Conservation (phyloP, 2,113 vertebrate species). For the Pseudonaja textilis region DNA sequence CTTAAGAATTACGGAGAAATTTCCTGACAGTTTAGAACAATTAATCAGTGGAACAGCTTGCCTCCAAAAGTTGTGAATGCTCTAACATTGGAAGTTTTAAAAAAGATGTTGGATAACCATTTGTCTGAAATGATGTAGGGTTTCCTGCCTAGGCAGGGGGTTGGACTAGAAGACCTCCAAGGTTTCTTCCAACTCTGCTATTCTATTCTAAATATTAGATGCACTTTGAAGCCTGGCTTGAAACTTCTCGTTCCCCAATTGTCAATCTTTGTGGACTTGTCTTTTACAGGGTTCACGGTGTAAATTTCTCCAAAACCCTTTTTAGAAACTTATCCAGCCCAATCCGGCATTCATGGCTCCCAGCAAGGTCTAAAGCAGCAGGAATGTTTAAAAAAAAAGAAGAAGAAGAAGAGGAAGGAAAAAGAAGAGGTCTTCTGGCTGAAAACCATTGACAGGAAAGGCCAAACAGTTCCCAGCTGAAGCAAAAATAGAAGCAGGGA, state of each 20-base stretch:
- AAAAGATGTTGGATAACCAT: too few species aligned
- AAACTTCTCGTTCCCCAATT: not conserved
- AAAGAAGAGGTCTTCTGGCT: not conserved
- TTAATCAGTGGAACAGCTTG: too few species aligned
- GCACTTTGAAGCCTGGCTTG: not conserved
- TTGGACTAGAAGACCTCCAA: too few species aligned
- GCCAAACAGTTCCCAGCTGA: not conserved
- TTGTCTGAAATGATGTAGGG: too few species aligned
- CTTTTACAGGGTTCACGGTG: not conserved
- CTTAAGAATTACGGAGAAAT: too few species aligned
- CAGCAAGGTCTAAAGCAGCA: not conserved
- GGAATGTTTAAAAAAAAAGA: rapidly evolving
- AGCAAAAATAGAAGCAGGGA: not conserved
- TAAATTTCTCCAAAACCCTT: not conserved
- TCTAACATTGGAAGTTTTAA: too few species aligned
- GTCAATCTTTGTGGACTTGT: not conserved
- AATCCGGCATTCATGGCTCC: not conserved
- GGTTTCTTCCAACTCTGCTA: too few species aligned
- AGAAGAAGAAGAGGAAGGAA: not conserved
- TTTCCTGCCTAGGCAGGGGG: too few species aligned
- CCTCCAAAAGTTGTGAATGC: too few species aligned
- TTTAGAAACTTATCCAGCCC: not conserved
- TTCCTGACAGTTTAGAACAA: too few species aligned
- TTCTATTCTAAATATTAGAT: too few species aligned
- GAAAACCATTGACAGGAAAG: not conserved